Conservation (phyloP, 2,797 vertebrate genomes). For the Bovichtus diacanthus region DNA sequence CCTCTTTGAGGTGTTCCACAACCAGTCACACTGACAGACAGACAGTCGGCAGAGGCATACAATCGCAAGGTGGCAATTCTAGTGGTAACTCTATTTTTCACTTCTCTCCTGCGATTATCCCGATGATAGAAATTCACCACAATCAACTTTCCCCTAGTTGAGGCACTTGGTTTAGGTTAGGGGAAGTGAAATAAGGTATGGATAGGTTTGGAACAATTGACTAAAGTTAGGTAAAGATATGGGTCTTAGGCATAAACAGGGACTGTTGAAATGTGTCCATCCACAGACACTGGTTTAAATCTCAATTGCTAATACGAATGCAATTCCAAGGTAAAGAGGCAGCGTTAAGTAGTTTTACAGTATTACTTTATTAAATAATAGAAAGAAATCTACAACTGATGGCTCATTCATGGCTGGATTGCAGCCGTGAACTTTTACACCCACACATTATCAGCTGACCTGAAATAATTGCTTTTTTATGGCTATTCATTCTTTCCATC, state of each 20-base stretch:
- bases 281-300: neutral
- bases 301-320: neutral
- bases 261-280: neutral
- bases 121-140: no score
- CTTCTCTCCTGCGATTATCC: no score
- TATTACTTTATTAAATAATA: neutral
- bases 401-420: no score
- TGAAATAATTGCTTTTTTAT: slow-evolving; percentile 26
- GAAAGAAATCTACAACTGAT: neutral
- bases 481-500: slow-evolving; percentile 37
- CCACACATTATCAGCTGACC: slow-evolving; percentile 13
- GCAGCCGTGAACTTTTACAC: neutral
- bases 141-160: no score
- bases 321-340: neutral
- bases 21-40: slow-evolving; percentile 48
- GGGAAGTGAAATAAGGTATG: neutral
- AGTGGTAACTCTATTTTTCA: no score
- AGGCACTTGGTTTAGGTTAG: neutral
- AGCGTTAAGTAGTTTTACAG: no score
- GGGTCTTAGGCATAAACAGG: neutral
- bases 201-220: neutral
- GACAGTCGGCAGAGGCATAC: no score
- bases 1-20: slow-evolving; percentile 22
- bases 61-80: no score
- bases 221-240: neutral